A percentile compares a stretch with the other conserved stretches of the same genome.
phyloP scores from a whole-genome alignment of 2,888 invertebrate genomes.

The Caenorhabditis sp. region DNA sequence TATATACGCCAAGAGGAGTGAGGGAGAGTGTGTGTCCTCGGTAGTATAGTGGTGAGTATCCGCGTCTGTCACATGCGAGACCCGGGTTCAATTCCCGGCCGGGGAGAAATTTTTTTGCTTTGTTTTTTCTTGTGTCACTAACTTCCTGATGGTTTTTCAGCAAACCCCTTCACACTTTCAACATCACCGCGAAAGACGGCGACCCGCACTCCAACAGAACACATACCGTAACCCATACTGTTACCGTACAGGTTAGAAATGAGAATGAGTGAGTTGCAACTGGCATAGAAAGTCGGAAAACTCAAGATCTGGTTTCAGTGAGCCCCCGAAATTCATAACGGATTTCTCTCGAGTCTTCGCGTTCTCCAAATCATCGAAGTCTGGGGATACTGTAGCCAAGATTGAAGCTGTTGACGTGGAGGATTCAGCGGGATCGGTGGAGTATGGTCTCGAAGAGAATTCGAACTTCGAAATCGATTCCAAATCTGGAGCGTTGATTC shows the following conservation, averaged over 20 bases:
- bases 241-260: constrained; percentile 69
- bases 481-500: constrained; percentile 50
- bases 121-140: background rate
- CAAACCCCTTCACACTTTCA: constrained; percentile 54
- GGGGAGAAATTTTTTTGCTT: constrained; percentile 65
- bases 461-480: constrained; percentile 54
- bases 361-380: constrained; percentile 15
- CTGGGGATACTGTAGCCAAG: constrained; percentile 48
- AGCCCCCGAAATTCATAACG: constrained; percentile 67
- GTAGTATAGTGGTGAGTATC: constrained; percentile 76
- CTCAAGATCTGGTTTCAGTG: constrained; percentile 56
- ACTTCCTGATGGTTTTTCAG: constrained; percentile 36
- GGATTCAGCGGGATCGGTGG: constrained; percentile 28
- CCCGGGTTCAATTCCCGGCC: constrained; percentile 77
- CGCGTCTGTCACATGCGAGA: constrained; percentile 77
- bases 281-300: background rate
- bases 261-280: constrained; percentile 66
- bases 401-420: constrained; percentile 65
- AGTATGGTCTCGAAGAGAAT: constrained; percentile 55
- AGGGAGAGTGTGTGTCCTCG: constrained; percentile 36
- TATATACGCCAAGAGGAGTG: background rate
- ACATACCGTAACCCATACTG: constrained; percentile 58
- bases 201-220: constrained; percentile 68
- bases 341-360: constrained; percentile 46
- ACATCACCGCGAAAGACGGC: constrained; percentile 72